Conservation (phyloP, 1,140 invertebrate species). For the Cherax destructor region DNA sequence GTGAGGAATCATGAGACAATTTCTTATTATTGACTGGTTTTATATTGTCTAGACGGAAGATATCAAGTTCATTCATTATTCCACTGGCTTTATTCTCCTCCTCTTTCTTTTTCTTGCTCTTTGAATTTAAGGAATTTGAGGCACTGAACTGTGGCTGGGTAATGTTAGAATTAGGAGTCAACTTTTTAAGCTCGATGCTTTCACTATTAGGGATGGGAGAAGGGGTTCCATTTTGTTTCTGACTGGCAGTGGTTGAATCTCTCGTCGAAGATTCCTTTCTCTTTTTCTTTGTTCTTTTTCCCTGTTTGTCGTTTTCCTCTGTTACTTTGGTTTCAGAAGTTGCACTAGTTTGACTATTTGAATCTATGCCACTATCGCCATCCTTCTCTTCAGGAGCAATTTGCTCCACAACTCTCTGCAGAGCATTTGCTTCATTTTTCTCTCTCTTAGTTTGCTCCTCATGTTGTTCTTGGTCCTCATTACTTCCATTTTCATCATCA, state of each 20-base stretch:
- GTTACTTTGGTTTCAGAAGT: conserved; percentile 75
- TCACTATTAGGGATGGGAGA: conserved; percentile 53
- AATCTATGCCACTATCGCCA: conserved; percentile 90
- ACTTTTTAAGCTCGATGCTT: conserved; percentile 54
- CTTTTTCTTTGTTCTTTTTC: conserved; percentile 73
- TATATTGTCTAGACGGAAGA: conserved; percentile 56
- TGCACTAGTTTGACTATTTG: conserved; percentile 89
- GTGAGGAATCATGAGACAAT: conserved; percentile 58
- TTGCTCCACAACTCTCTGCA: conserved; percentile 72
- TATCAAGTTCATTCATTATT: conserved; percentile 62
- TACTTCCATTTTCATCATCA: conserved; percentile 79
- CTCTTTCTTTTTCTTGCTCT: conserved; percentile 84
- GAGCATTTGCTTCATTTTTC: conserved; percentile 76
- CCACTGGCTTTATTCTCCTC: conserved; percentile 83
- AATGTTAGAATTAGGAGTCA: conserved; percentile 26
- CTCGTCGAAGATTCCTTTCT: conserved; percentile 60
- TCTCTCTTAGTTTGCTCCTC: conserved; percentile 73
- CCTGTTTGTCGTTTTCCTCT: conserved; percentile 68
- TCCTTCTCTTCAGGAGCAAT: conserved; percentile 72
- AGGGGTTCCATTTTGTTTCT: conserved; percentile 58
- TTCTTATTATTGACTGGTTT: conserved; percentile 57
- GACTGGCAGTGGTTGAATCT: conserved; percentile 40
- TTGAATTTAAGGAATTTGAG: conserved; percentile 78
- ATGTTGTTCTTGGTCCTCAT: conserved; percentile 75
- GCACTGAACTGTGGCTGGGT: conserved; percentile 54